Percentiles rank a stretch among this genome's conserved stretches.
These are phyloP conservation scores for Spicauda simplicius DNA, from an alignment of 2,888 invertebrate genomes.

Conservation along the genomic window DNA sequence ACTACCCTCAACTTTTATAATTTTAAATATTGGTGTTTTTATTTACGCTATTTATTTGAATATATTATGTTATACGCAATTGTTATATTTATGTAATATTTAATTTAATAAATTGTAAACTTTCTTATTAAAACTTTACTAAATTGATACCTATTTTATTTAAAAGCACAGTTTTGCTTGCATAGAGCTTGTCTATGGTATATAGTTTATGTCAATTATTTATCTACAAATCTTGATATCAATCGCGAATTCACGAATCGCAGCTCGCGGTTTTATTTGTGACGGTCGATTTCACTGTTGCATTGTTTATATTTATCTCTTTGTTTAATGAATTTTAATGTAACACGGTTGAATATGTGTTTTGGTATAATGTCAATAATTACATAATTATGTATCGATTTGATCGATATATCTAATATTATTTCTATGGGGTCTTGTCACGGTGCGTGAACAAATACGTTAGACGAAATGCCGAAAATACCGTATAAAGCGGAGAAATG, in stretches of 20 bases:
- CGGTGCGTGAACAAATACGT: constrained; percentile 22
- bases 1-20: background rate
- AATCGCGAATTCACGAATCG: background rate
- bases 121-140: too few species aligned
- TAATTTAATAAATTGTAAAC: too few species aligned
- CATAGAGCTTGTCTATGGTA: background rate
- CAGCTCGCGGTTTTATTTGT: background rate
- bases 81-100: background rate
- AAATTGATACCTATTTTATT: background rate
- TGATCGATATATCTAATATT: constrained; percentile 8
- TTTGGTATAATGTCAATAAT: constrained; percentile 3
- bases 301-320: constrained; percentile 26
- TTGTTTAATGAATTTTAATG: constrained; percentile 7
- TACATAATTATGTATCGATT: constrained; percentile 16
- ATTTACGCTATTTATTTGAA: background rate
- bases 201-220: background rate
- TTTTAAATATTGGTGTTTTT: background rate
- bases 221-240: background rate
- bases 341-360: background rate
- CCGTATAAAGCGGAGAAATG: constrained; percentile 75
- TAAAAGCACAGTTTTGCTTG: background rate
- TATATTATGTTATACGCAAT: background rate
- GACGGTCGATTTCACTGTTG: constrained; percentile 2
- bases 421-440: constrained; percentile 20
- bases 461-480: constrained; percentile 72